A percentile compares a stretch with the other conserved stretches of the same genome.
Conservation (phyloP, 2,888 invertebrate genomes). For the Thymelicus sylvestris region DNA sequence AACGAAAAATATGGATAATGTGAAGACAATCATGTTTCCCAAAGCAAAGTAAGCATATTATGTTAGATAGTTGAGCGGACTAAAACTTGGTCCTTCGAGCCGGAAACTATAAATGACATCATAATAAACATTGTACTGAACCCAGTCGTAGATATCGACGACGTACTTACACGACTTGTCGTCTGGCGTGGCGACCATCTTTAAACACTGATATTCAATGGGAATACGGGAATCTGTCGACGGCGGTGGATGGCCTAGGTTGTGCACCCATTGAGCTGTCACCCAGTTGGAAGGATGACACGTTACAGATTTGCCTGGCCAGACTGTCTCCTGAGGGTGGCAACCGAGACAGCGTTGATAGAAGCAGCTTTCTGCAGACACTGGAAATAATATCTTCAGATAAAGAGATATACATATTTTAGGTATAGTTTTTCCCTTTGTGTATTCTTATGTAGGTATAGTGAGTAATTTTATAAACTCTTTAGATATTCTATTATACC, state of each 20-base stretch:
- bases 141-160: constrained; percentile 4
- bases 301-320: constrained; percentile 58
- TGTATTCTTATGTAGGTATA: neutral
- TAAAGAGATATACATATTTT: neutral
- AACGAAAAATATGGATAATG: too few species aligned
- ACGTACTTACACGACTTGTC: constrained; percentile 70
- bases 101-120: constrained; percentile 26
- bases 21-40: neutral
- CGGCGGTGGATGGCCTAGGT: constrained; percentile 74
- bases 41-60: neutral
- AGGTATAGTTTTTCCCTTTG: too few species aligned
- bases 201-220: constrained; percentile 74
- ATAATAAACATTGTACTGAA: constrained; percentile 21
- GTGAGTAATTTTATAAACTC: neutral
- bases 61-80: neutral
- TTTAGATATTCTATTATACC: too few species aligned
- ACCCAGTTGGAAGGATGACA: constrained; percentile 75
- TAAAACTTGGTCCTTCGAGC: neutral
- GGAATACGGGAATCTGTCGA: constrained; percentile 69
- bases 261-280: constrained; percentile 72
- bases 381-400: constrained; percentile 49
- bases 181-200: constrained; percentile 78
- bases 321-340: constrained; percentile 60
- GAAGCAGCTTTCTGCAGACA: constrained; percentile 68
- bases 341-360: constrained; percentile 73